These are phyloP conservation scores for Bagarius yarrelli DNA, from an alignment of 2,113 vertebrate species.

Conservation along the genomic window DNA sequence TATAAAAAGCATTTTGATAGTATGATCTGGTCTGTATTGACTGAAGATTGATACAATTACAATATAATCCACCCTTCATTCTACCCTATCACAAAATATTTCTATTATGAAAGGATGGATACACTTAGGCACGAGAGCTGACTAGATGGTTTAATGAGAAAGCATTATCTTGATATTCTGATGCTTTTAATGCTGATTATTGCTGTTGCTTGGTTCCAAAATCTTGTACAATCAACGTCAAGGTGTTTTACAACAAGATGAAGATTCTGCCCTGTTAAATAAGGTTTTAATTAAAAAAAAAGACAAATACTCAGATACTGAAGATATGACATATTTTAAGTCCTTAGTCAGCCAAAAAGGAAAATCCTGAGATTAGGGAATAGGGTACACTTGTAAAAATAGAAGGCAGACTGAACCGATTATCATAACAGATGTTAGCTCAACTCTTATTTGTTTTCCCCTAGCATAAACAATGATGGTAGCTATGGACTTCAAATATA, in stretches of 20 bases:
- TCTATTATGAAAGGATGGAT: not conserved
- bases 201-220: not conserved
- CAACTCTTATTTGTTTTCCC: slow-evolving; percentile 57
- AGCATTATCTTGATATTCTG: not conserved
- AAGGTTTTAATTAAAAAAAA: not conserved
- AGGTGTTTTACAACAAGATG: not conserved
- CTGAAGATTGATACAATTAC: not conserved
- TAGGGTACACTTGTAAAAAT: slow-evolving; percentile 45
- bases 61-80: not conserved
- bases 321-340: slow-evolving; percentile 16
- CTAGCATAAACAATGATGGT: slow-evolving; percentile 68
- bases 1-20: not conserved
- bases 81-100: not conserved
- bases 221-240: not conserved
- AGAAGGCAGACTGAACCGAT: slow-evolving; percentile 61
- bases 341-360: slow-evolving; percentile 30
- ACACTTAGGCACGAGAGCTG: not conserved
- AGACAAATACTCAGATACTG: not conserved
- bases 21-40: not conserved
- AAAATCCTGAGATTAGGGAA: slow-evolving; percentile 45
- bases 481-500: slow-evolving; percentile 60
- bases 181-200: not conserved
- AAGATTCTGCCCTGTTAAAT: not conserved
- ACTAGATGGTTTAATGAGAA: not conserved
- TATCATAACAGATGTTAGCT: slow-evolving; percentile 69